phyloP scores from a whole-genome alignment of 2,797 vertebrate species.

The Sitta carolinensis region DNA sequence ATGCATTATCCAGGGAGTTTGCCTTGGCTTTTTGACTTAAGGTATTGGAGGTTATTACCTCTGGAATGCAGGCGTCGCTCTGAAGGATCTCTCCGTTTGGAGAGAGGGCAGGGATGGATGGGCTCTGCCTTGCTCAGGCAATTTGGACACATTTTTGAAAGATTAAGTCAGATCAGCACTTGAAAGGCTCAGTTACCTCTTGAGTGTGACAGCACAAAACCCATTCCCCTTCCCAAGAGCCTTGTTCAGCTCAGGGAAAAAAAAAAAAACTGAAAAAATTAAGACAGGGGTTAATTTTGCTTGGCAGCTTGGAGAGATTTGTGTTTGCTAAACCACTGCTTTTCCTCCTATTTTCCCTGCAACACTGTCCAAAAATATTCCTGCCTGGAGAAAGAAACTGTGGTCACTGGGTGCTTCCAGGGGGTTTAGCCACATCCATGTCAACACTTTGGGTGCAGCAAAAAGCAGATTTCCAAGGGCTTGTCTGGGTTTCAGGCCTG shows the following conservation, averaged over 20 bases:
- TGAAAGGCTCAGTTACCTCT: not conserved
- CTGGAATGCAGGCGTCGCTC: constrained; percentile 12
- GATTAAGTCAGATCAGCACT: constrained; percentile 42
- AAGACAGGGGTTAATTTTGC: not conserved
- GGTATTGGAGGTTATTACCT: constrained; percentile 42
- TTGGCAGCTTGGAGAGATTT: not conserved
- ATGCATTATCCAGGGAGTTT: constrained; percentile 68
- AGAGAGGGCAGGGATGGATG: not conserved
- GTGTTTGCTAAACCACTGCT: not conserved
- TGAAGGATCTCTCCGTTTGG: not conserved
- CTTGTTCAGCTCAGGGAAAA: accelerated
- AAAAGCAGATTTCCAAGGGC: not conserved
- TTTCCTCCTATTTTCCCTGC: not conserved
- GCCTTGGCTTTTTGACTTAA: constrained; percentile 8
- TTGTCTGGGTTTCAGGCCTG: not conserved
- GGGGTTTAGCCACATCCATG: not conserved
- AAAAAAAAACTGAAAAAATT: not conserved
- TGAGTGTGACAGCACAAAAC: not conserved
- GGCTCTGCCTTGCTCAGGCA: not conserved
- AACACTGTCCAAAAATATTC: not conserved
- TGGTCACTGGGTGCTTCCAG: accelerated
- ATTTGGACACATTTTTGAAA: constrained; percentile 20
- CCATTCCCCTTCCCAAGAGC: not conserved
- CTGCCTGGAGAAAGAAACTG: not conserved
- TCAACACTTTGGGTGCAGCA: accelerated